These are phyloP conservation scores for Phaonia tiefii DNA, from an alignment of 2,888 invertebrate species.

Conservation along the genomic window DNA sequence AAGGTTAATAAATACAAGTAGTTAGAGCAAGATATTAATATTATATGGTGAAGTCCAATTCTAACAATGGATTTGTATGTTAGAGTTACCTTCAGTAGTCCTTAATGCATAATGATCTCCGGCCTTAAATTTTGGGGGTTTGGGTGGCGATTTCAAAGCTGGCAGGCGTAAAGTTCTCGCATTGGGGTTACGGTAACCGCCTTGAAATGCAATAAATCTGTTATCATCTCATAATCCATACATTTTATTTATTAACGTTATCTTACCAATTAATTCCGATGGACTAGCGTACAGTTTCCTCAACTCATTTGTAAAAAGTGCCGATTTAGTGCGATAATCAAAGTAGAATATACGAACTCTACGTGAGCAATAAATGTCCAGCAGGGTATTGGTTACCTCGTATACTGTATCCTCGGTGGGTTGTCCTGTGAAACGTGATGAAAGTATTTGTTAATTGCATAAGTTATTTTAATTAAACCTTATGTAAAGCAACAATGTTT, in stretches of 20 bases:
- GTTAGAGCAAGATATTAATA: background rate
- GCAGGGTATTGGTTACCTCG: slow-evolving; percentile 75
- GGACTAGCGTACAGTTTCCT: slow-evolving; percentile 74
- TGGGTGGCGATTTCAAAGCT: slow-evolving; percentile 67
- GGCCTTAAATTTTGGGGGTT: slow-evolving; percentile 70
- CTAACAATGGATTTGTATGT: slow-evolving; percentile 5
- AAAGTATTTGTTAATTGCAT: background rate
- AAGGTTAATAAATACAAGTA: no score
- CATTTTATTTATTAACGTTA: no score
- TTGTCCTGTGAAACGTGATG: slow-evolving; percentile 67
- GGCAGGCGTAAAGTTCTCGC: slow-evolving; percentile 73
- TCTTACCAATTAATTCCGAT: slow-evolving; percentile 76
- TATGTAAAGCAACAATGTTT: slow-evolving; percentile 11
- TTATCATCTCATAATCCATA: background rate
- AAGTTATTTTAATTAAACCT: background rate
- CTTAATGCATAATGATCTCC: slow-evolving; percentile 78
- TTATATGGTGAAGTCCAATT: slow-evolving; percentile 21
- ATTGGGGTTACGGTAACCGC: slow-evolving; percentile 72
- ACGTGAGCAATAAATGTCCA: slow-evolving; percentile 75
- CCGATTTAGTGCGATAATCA: slow-evolving; percentile 75
- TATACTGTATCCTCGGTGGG: slow-evolving; percentile 77
- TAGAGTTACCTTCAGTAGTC: slow-evolving; percentile 75
- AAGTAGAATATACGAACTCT: slow-evolving; percentile 76
- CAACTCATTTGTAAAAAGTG: slow-evolving; percentile 76
- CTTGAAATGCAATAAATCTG: slow-evolving; percentile 54